Base-by-base conservation (phyloP, 2,797 vertebrate species). In the Sarcophilus harrisii region DNA sequence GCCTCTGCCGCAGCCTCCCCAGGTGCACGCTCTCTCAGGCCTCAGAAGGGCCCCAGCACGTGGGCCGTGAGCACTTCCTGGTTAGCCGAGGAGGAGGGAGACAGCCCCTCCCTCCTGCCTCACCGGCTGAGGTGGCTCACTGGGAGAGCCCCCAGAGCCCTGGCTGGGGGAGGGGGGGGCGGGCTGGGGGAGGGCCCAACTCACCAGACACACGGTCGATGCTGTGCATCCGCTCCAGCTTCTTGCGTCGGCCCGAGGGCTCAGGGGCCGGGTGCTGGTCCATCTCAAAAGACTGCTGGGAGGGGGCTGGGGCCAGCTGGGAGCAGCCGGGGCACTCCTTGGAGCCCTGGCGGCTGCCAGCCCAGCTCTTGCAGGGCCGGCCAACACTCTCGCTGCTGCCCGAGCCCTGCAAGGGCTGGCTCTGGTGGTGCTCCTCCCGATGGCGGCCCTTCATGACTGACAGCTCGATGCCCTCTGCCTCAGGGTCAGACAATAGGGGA, bases 211-310 rank as follows among this genome's bases (percentile, higher is more conserved):
- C 98, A 24, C 99, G 98, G 94, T 99, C 99, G 0, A 99, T 99
- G 1, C 99, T 99, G 97, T 99, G 99, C 99, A 99, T 99, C 98
- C 99, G 99, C 98, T 99, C 99, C 98, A 99, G 99, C 98, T 99
- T 99, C 97, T 99, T 99, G 90, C 98, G 98, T 91, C 98, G 98
- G 97, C 98, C 98, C 1, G 98, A 95, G 0, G 98, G 93, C 97
- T 99, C 98, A 0, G 98, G 97, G 1, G 98, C 97, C 2, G 99
- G 99, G 0, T 99, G 99, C 57, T 99, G 99, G n/a, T 99, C 99
- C 95, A 99, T 98, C 95, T 99, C 99, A 12, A 99, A 99, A 87
- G 99, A 99, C 49, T 98, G 99, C 95, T 99, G 99, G 91, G 98
- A 98, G 28, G 98, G 96, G 10, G 87, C 93, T 1, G 58, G 93